Percentiles rank a stretch among this genome's conserved stretches.
Conservation (phyloP, 2,888 invertebrate species). For the Metopia argyrocephala region DNA sequence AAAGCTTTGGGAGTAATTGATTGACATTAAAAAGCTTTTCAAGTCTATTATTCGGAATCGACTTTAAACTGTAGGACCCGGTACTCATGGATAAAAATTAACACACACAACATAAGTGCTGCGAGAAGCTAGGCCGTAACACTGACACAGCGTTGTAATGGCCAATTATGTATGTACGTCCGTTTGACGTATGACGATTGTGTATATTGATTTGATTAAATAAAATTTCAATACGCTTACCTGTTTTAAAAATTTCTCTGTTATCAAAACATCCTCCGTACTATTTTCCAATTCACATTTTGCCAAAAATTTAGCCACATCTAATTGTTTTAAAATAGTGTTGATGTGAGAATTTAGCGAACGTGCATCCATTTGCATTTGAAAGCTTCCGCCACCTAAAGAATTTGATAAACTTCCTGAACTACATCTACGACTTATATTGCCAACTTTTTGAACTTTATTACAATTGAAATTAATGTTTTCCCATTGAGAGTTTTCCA, state of each 20-base stretch:
- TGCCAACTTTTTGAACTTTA: conserved; percentile 44
- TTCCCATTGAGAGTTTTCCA: conserved; percentile 81
- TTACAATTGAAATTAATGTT: conserved; percentile 76
- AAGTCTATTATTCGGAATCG: too few species aligned
- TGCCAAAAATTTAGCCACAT: conserved; percentile 86
- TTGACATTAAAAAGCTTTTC: too few species aligned
- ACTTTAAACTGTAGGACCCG: too few species aligned
- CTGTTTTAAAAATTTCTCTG: conserved; percentile 73
- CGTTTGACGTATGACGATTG: too few species aligned
- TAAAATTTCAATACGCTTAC: too few species aligned
- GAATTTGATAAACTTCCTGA: conserved; percentile 55
- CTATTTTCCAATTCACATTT: conserved; percentile 80
- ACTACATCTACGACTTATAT: conserved; percentile 67
- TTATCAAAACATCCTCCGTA: conserved; percentile 62
- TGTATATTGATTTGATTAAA: too few species aligned
- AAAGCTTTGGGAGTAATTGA: too few species aligned
- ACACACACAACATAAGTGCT: too few species aligned
- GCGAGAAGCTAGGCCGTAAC: too few species aligned
- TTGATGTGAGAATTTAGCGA: conserved; percentile 89
- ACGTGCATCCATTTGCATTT: conserved; percentile 85
- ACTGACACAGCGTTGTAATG: too few species aligned
- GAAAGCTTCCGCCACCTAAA: conserved; percentile 75
- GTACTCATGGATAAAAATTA: too few species aligned
- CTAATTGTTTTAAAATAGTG: conserved; percentile 89
- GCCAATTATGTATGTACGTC: too few species aligned